A percentile compares a stretch with the other conserved stretches of the same genome.
Evolutionary conservation across 2,888 invertebrate genomes (phyloP).

Genomic region (Himalopsyche kuldschensis): DNA sequence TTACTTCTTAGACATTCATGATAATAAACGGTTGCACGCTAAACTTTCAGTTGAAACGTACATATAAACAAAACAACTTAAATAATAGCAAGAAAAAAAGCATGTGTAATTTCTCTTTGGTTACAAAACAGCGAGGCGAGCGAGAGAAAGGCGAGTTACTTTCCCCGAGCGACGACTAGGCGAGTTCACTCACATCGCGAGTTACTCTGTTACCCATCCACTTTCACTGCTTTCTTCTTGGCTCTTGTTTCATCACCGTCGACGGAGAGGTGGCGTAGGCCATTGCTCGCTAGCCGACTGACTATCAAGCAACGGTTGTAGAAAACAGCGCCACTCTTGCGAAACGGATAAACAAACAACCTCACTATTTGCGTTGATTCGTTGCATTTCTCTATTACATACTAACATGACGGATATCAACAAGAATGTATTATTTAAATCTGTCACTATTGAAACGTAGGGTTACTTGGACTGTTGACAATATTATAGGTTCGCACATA

Average conservation of each 20-base stretch:
- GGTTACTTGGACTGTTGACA: too few species aligned
- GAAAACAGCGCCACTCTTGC: neutral
- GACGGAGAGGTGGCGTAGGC: neutral
- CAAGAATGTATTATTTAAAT: too few species aligned
- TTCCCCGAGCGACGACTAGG: constrained; percentile 19
- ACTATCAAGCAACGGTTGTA: neutral
- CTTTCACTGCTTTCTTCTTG: constrained; percentile 39
- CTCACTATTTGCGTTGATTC: neutral
- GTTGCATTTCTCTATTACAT: too few species aligned
- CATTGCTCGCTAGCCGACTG: neutral
- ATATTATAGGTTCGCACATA: too few species aligned
- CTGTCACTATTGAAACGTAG: too few species aligned
- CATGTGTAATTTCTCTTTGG: constrained; percentile 32
- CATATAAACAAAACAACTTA: neutral
- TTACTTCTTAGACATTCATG: neutral
- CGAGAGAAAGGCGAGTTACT: constrained; percentile 16
- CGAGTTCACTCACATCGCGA: constrained; percentile 7
- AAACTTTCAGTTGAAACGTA: neutral
- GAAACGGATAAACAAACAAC: neutral
- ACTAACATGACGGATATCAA: too few species aligned
- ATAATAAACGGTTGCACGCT: neutral
- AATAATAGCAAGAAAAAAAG: neutral
- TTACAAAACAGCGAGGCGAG: constrained; percentile 23
- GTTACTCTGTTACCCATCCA: constrained; percentile 15
- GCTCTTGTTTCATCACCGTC: neutral